These are phyloP conservation scores for Lepidonotus clava DNA, from an alignment of 2,888 invertebrate genomes.

Conservation along the genomic window DNA sequence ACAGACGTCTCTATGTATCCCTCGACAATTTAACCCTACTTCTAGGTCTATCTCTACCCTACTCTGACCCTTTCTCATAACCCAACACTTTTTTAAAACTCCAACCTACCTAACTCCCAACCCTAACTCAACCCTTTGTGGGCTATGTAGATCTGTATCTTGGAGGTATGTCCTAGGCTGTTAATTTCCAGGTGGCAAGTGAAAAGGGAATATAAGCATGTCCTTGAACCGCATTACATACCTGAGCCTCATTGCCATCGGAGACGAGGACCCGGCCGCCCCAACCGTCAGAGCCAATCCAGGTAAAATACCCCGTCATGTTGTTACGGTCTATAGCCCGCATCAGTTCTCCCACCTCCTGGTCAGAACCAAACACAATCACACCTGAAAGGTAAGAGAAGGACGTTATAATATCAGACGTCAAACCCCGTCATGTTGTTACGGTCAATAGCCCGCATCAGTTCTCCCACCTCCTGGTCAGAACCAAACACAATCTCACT, in stretches of 20 bases:
- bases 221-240: background rate
- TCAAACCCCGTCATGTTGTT: conserved; percentile 88
- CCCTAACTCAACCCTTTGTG: no score
- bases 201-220: background rate
- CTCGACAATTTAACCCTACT: no score
- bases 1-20: no score
- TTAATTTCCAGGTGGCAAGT: no score
- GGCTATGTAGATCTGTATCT: no score
- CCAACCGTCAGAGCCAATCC: conserved; percentile 99
- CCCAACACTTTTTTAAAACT: no score
- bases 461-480: conserved; percentile 97
- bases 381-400: conserved; percentile 84
- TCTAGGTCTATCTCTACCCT: no score
- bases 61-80: no score
- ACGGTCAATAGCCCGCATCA: conserved; percentile 94
- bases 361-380: conserved; percentile 97
- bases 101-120: no score
- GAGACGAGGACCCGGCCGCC: conserved; percentile 85
- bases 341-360: conserved; percentile 98
- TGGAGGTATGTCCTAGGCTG: no score
- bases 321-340: conserved; percentile 92
- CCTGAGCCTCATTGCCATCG: conserved; percentile 71
- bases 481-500: conserved; percentile 97
- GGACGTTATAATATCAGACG: background rate
- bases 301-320: conserved; percentile 93